phyloP scores from a whole-genome alignment of 2,797 vertebrate species.

The Rhadinocentrus ornatus region DNA sequence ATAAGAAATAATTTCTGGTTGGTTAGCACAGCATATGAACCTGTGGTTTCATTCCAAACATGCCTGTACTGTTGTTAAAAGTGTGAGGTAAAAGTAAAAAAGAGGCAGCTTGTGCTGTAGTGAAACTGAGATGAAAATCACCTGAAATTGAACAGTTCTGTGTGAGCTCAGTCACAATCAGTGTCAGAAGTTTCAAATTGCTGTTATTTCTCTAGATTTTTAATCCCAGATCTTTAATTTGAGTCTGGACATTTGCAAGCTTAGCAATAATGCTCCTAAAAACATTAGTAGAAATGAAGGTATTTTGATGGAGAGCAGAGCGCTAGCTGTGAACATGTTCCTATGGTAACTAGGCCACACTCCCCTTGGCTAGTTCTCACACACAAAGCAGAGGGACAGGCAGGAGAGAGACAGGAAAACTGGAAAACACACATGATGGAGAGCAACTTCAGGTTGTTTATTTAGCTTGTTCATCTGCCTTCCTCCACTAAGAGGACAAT shows the following conservation, averaged over 20 bases:
- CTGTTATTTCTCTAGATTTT: slow-evolving; percentile 19
- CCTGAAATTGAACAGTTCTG: slow-evolving; percentile 11
- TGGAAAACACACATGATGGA: slow-evolving; percentile 51
- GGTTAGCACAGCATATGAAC: slow-evolving; percentile 24
- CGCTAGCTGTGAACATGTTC: slow-evolving; percentile 69
- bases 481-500: slow-evolving; percentile 3
- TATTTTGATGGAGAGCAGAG: slow-evolving; percentile 60
- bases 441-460: slow-evolving; percentile 49
- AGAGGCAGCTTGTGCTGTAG: neutral
- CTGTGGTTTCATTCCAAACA: slow-evolving; percentile 44
- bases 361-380: slow-evolving; percentile 62
- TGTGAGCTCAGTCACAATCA: neutral
- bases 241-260: slow-evolving; percentile 44
- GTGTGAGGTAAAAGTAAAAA: slow-evolving; percentile 34
- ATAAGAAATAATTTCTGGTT: slow-evolving; percentile 44
- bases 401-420: slow-evolving; percentile 47
- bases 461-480: slow-evolving; percentile 20
- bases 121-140: slow-evolving; percentile 2
- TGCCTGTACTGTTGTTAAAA: slow-evolving; percentile 14
- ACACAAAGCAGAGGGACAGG: slow-evolving; percentile 51
- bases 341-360: slow-evolving; percentile 79
- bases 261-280: slow-evolving; percentile 45
- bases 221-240: slow-evolving; percentile 39
- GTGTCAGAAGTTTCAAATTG: slow-evolving; percentile 16
- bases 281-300: slow-evolving; percentile 58